Evolutionary conservation across 2,113 vertebrate species (phyloP).

Genomic region (Cepphus grylle): DNA sequence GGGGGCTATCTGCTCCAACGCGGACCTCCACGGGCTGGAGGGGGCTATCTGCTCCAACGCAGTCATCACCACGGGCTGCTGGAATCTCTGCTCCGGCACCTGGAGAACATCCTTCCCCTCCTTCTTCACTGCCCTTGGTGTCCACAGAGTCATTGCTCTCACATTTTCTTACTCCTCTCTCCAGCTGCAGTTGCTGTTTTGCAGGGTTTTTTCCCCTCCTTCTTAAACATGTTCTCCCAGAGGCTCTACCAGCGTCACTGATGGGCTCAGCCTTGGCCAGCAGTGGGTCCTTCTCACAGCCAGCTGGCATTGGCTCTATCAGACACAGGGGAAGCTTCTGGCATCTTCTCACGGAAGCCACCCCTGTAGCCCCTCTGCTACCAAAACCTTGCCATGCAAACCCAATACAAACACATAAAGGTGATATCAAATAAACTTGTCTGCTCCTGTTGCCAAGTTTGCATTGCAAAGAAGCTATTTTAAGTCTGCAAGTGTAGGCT

Average conservation of each 20-base stretch:
- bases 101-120: not conserved
- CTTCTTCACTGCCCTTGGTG: not conserved
- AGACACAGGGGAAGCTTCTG: not conserved
- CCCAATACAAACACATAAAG: not conserved
- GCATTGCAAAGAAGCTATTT: not conserved
- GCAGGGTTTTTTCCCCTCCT: not conserved
- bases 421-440: not conserved
- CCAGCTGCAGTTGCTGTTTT: not conserved
- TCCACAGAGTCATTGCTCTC: not conserved
- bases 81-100: not conserved
- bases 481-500: not conserved
- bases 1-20: not conserved
- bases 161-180: not conserved
- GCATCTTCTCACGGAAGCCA: not conserved
- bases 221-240: not conserved
- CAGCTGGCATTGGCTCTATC: not conserved
- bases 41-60: not conserved
- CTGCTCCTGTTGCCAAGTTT: not conserved
- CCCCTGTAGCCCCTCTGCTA: not conserved
- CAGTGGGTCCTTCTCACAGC: not conserved
- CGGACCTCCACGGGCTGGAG: not conserved
- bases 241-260: not conserved
- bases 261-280: not conserved
- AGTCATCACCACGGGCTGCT: not conserved
- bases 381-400: not conserved